Evolutionary conservation across 2,797 vertebrate genomes (phyloP).

Genomic region (Prunella strophiata): DNA sequence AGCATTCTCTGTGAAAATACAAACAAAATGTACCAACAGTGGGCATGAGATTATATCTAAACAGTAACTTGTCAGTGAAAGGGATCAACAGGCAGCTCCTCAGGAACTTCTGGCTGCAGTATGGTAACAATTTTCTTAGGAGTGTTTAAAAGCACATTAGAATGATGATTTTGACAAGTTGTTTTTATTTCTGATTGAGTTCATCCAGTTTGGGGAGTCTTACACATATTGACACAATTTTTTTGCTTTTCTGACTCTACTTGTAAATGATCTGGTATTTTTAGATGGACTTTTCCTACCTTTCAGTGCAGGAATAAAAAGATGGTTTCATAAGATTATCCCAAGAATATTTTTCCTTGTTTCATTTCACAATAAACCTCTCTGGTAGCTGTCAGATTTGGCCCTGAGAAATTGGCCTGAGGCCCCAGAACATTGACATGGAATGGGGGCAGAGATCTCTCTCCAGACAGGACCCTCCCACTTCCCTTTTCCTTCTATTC

Average conservation of each 20-base stretch:
- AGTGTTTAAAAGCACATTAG: not conserved
- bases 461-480: not conserved
- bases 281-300: not conserved
- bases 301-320: not conserved
- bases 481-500: not conserved
- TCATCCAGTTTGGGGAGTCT: not conserved
- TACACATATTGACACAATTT: not conserved
- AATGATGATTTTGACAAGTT: not conserved
- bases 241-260: not conserved
- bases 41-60: not conserved
- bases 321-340: not conserved
- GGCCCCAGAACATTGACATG: fast-evolving
- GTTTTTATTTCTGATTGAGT: not conserved
- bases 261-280: not conserved
- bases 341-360: not conserved
- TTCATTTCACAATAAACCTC: not conserved
- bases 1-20: not conserved
- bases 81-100: not conserved
- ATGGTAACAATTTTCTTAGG: not conserved
- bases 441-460: not conserved
- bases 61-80: not conserved
- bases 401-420: not conserved
- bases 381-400: not conserved
- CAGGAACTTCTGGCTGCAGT: not conserved
- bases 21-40: not conserved